Conservation (phyloP, 2,888 invertebrate species). For the Biston betularia region DNA sequence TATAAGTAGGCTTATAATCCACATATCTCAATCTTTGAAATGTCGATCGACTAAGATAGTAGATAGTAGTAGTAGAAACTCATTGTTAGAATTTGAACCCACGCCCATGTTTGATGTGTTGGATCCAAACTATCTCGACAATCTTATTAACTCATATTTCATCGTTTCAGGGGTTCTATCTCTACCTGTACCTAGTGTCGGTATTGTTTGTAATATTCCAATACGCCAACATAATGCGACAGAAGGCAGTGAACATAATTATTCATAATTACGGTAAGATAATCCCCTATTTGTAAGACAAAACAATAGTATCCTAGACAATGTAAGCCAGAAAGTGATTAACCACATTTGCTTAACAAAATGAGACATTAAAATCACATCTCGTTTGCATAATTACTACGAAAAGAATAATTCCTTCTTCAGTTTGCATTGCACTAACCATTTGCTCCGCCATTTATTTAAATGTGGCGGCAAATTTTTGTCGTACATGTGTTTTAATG, state of each 20-base stretch:
- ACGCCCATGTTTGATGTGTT: too few species aligned
- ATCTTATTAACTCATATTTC: conserved; percentile 38
- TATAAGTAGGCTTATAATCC: too few species aligned
- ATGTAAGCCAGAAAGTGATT: conserved; percentile 63
- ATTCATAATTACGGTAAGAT: conserved; percentile 82
- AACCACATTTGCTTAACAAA: conserved; percentile 82
- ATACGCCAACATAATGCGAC: conserved; percentile 88
- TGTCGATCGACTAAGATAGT: too few species aligned
- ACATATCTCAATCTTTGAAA: too few species aligned
- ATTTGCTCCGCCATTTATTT: conserved; percentile 63
- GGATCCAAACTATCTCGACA: too few species aligned
- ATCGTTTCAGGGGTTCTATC: conserved; percentile 90
- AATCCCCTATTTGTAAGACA: conserved; percentile 40
- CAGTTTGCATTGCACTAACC: conserved; percentile 75
- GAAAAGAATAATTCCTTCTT: conserved; percentile 78
- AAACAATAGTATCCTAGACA: conserved; percentile 47
- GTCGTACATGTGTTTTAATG: conserved; percentile 57
- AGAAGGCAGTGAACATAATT: conserved; percentile 87
- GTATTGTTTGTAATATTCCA: conserved; percentile 91
- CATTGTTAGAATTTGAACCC: too few species aligned
- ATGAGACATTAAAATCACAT: conserved; percentile 85
- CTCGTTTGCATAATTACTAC: conserved; percentile 82
- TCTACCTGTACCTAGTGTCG: conserved; percentile 92
- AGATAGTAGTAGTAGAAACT: too few species aligned
- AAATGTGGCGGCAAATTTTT: conserved; percentile 66